Percentiles rank a stretch among this genome's conserved stretches.
Conservation (phyloP, 2,113 vertebrate species). For the Calyptomena viridis region DNA sequence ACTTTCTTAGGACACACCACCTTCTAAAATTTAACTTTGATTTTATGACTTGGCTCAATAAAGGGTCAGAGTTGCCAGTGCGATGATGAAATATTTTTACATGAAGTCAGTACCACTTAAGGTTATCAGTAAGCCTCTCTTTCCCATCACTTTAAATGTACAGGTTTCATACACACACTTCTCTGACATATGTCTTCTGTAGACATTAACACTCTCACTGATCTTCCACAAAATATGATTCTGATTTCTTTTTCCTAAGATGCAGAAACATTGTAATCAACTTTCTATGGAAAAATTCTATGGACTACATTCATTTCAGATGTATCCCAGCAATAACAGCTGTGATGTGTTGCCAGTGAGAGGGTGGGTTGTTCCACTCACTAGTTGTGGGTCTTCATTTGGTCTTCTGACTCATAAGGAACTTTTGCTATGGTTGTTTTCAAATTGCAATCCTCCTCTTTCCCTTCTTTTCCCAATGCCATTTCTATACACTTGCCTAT, state of each 20-base stretch:
- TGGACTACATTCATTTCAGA: not conserved
- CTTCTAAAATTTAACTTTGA: conserved; percentile 1
- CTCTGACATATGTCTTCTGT: not conserved
- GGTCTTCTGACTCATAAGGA: not conserved
- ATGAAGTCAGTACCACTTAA: not conserved
- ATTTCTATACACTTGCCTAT: not conserved
- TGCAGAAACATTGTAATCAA: not conserved
- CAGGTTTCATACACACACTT: not conserved
- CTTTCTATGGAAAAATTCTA: not conserved
- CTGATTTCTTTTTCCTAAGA: not conserved
- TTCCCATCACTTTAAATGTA: not conserved
- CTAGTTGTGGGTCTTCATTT: not conserved
- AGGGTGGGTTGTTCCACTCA: not conserved
- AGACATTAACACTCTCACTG: not conserved
- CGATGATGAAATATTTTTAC: not conserved
- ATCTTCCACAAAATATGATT: not conserved
- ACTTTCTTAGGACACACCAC: not conserved
- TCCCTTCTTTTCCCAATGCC: not conserved
- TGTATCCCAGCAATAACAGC: not conserved
- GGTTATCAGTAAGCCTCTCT: not conserved
- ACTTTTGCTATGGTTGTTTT: not conserved
- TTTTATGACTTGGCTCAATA: not conserved
- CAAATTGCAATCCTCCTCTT: not conserved
- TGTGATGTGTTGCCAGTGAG: not conserved
- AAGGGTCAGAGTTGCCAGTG: not conserved